Conservation (phyloP, 2,113 vertebrate genomes). For the Uropsilus gracilis region DNA sequence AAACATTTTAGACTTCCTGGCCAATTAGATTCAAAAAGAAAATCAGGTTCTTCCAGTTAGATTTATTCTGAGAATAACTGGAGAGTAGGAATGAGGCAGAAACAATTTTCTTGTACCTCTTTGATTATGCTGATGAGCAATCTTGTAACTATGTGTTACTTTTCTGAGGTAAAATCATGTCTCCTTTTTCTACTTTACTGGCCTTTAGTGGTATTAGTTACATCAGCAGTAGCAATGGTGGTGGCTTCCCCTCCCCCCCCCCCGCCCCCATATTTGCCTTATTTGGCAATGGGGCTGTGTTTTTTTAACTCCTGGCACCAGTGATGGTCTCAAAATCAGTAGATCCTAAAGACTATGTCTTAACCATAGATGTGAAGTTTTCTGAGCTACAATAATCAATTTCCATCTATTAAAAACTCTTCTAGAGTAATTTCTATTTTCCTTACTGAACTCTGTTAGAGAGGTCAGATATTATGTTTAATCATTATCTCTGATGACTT, state of each 20-base stretch:
- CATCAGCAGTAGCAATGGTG: neutral
- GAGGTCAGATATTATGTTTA: neutral
- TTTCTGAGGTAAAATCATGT: neutral
- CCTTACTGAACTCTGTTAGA: neutral
- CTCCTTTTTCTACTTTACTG: neutral
- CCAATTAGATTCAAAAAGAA: neutral
- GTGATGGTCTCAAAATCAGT: neutral
- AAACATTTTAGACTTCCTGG: neutral
- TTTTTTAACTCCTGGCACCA: neutral
- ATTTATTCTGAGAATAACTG: neutral
- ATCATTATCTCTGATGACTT: neutral
- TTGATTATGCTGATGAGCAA: neutral
- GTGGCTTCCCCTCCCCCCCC: neutral
- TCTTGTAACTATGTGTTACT: neutral
- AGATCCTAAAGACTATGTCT: neutral
- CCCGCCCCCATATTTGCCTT: neutral
- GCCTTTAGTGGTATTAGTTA: neutral
- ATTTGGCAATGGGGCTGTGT: fast-evolving
- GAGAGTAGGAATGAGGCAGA: neutral
- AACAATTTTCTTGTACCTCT: neutral
- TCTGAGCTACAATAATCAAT: neutral
- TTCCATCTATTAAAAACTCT: neutral
- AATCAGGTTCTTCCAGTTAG: neutral
- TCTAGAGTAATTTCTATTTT: neutral
- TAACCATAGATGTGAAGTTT: neutral